Base-by-base conservation (phyloP, 1,140 invertebrate genomes). In the Papilio xuthus region DNA sequence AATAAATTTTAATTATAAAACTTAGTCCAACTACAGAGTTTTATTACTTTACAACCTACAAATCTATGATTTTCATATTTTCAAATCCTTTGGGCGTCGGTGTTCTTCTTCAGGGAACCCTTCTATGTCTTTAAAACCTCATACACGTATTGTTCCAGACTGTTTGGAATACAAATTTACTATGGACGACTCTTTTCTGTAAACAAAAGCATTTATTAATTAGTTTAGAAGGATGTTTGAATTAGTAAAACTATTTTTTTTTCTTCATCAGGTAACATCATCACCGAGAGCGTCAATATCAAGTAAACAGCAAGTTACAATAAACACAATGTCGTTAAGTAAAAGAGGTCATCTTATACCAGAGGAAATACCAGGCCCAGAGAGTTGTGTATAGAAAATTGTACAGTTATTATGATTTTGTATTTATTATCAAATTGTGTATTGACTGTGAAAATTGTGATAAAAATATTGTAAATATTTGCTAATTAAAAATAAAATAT, bases 361-460 rank as follows among this genome's bases (percentile, higher is more conserved):
- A 0, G 92, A 93, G 83, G 90, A 92, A 80, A 92, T 93, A 53
- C 92, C 92, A 71, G 92, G 92, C 60, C 92, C 92, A 84, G 92
- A 93, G 83, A 93, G 92, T 87, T 93, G 92, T 92, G 92, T 93
- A 88, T 93, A 92, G 83, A 85, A 71, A 37, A 50, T 50, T 82
- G 78, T 84, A 78, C 44, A 82, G 81, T 81, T 71, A 75, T 81
- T 79, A 72, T 77, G 76, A 78, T 83, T 82, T 83, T 89, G 83
- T 86, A 86, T 83, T 82, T 84, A 81, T 82, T 79, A 47, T 23
- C 20, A 81, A 83, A 81, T 87, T 88, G 88, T 90, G 87, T 91
- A 90, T 87, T 90, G 89, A 93, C 90, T 93, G 91, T 92, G 85
- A 92, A 82, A 84, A 91, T 88, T 93, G 91, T 93, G 91, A 93